These are phyloP conservation scores for Streptopelia turtur DNA, from an alignment of 2,797 vertebrate genomes.

Conservation along the genomic window DNA sequence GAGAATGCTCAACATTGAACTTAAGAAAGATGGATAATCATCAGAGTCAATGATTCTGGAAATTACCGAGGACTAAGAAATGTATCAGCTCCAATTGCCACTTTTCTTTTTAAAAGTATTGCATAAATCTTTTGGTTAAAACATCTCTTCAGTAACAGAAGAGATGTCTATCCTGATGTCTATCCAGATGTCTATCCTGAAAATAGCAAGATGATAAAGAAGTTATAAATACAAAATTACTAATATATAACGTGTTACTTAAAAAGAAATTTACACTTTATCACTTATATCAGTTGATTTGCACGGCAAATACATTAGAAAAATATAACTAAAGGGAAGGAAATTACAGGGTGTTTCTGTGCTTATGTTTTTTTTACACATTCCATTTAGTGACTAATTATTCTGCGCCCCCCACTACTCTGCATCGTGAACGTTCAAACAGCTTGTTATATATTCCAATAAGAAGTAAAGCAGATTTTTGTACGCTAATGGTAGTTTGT, in stretches of 20 bases:
- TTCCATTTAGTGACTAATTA: background rate
- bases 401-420: background rate
- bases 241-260: background rate
- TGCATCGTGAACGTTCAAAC: background rate
- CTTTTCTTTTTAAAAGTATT: background rate
- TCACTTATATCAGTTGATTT: background rate
- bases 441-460: background rate
- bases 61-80: background rate
- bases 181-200: background rate
- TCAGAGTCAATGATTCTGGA: background rate
- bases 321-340: background rate
- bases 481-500: background rate
- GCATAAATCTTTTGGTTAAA: background rate
- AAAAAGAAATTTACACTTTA: background rate
- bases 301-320: background rate
- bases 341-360: background rate
- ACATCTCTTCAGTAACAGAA: background rate
- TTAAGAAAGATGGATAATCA: background rate
- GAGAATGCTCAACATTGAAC: background rate
- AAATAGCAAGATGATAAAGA: background rate
- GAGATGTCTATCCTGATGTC: background rate
- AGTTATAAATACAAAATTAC: background rate
- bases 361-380: background rate
- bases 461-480: background rate
- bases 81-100: background rate